These are phyloP conservation scores for Dexiosoma caninum DNA, from an alignment of 2,888 invertebrate species.

Conservation along the genomic window DNA sequence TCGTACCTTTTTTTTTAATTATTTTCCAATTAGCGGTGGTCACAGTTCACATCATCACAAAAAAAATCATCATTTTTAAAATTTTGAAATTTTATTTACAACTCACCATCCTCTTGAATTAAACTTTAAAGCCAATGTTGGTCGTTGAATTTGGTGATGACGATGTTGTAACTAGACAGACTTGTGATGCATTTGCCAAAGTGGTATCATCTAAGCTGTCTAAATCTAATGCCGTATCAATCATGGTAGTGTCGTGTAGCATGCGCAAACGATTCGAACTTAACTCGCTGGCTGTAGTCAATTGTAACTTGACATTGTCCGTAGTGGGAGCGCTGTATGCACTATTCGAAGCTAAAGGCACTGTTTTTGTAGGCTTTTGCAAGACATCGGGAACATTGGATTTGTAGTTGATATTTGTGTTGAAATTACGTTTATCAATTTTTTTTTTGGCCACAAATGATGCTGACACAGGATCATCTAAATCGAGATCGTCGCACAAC, in stretches of 20 bases:
- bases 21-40: constrained; percentile 60
- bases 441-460: constrained; percentile 71
- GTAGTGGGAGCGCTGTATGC: constrained; percentile 38
- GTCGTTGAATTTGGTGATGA: constrained; percentile 58
- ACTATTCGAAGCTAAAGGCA: constrained; percentile 47
- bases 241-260: constrained; percentile 93
- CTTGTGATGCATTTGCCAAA: constrained; percentile 83
- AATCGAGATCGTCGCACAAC: constrained; percentile 77
- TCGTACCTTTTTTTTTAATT: constrained; percentile 2
- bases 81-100: not conserved
- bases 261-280: constrained; percentile 86
- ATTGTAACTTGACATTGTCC: constrained; percentile 48
- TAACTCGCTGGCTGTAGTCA: constrained; percentile 68
- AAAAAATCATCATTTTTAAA: not conserved
- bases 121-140: constrained; percentile 57
- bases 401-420: constrained; percentile 50
- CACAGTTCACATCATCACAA: constrained; percentile 60
- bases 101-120: constrained; percentile 34
- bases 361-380: constrained; percentile 40
- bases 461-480: constrained; percentile 77
- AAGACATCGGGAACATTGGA: constrained; percentile 51
- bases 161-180: constrained; percentile 81
- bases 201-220: constrained; percentile 89
- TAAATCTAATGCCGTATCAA: constrained; percentile 91
- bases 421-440: constrained; percentile 62